These are phyloP conservation scores for Melanotaenia parkinsoni DNA, from an alignment of 2,797 vertebrate genomes.

Conservation along the genomic window DNA sequence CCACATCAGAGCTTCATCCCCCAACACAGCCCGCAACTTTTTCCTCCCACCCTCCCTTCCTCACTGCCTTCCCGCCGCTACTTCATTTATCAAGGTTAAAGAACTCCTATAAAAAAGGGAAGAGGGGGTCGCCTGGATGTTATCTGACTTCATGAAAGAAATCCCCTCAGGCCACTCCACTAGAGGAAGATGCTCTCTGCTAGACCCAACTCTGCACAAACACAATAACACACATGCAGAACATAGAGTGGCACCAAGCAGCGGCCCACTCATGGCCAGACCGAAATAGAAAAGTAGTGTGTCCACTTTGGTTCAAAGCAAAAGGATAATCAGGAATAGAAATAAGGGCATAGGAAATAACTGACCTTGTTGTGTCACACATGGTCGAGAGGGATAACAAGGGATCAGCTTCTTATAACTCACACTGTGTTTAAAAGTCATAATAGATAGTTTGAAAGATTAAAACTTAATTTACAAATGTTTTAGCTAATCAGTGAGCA, in stretches of 20 bases:
- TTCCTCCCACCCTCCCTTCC: constrained; percentile 35
- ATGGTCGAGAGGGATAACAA: constrained; percentile 1
- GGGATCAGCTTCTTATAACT: background rate
- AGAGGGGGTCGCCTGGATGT: constrained; percentile 79
- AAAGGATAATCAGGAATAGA: constrained; percentile 51
- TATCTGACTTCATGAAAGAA: constrained; percentile 87
- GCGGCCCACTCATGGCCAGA: constrained; percentile 59
- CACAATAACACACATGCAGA: constrained; percentile 32
- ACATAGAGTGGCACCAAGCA: constrained; percentile 50
- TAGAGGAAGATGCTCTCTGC: constrained; percentile 78
- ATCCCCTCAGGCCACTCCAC: constrained; percentile 81
- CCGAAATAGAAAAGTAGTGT: constrained; percentile 62
- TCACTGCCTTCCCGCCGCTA: constrained; percentile 65
- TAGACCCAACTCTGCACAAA: constrained; percentile 59
- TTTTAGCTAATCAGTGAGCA: background rate
- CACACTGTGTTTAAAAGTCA: background rate
- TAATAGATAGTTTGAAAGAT: background rate
- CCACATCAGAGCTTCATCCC: constrained; percentile 58
- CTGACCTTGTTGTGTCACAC: constrained; percentile 22
- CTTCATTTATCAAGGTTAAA: constrained; percentile 88
- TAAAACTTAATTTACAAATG: background rate
- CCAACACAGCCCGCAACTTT: constrained; percentile 66
- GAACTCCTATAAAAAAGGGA: constrained; percentile 85
- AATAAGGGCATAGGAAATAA: constrained; percentile 33
- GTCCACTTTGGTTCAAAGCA: constrained; percentile 54